These are phyloP conservation scores for Penaeus indicus DNA, from an alignment of 1,140 invertebrate genomes.

Conservation along the genomic window DNA sequence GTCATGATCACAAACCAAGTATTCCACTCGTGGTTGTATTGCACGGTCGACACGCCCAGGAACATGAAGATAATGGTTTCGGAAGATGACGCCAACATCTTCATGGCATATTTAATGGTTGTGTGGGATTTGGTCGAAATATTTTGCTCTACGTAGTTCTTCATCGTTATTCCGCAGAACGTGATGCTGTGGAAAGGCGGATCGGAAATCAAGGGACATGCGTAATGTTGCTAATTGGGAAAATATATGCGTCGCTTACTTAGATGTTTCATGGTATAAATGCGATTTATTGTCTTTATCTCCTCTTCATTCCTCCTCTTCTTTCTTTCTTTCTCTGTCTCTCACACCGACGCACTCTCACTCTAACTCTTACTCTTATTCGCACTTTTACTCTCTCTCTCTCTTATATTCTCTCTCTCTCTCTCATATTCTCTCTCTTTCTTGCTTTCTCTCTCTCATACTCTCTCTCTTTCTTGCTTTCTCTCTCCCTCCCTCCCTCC, in stretches of 20 bases:
- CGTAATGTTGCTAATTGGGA: too few species aligned
- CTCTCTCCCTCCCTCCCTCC: neutral
- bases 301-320: too few species aligned
- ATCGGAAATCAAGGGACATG: too few species aligned
- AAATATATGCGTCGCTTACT: too few species aligned
- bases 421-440: neutral
- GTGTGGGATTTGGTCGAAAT: constrained; percentile 98
- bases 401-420: neutral
- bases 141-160: constrained; percentile 98
- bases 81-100: constrained; percentile 96
- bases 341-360: neutral
- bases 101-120: constrained; percentile 98
- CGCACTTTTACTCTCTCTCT: neutral
- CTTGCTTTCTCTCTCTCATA: neutral
- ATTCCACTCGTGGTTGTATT: constrained; percentile 95
- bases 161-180: constrained; percentile 98
- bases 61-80: constrained; percentile 99
- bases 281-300: too few species aligned
- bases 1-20: constrained; percentile 94
- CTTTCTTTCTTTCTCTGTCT: neutral
- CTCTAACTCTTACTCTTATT: neutral
- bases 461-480: neutral
- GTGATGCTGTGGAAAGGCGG: constrained; percentile 82
- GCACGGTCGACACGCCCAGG: constrained; percentile 95
- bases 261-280: neutral